phyloP scores from a whole-genome alignment of 2,113 vertebrate genomes.

The Stictonetta naevosa region DNA sequence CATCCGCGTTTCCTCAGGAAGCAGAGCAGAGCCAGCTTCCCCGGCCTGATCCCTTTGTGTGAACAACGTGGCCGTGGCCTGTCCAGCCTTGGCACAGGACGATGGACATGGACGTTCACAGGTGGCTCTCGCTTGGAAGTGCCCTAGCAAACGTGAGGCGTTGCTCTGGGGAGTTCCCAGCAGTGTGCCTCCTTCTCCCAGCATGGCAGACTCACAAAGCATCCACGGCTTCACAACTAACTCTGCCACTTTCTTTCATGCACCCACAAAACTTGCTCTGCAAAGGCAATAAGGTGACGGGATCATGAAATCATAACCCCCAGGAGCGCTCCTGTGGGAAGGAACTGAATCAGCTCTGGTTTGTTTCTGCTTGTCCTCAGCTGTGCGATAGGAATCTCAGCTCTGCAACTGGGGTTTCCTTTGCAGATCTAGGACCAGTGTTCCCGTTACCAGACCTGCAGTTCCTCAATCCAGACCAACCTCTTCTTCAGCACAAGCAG shows the following conservation, averaged over 20 bases:
- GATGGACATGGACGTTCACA: neutral
- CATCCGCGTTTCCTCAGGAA: neutral
- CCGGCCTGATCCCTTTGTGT: neutral
- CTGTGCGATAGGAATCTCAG: neutral
- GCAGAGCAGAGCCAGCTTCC: neutral
- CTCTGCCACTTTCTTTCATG: neutral
- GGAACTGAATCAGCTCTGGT: neutral
- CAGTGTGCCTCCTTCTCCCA: neutral
- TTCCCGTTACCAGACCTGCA: neutral
- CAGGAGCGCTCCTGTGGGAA: neutral
- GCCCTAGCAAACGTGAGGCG: neutral
- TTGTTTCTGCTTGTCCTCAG: neutral
- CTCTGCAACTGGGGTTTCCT: neutral
- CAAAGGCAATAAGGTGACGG: neutral
- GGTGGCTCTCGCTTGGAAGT: neutral
- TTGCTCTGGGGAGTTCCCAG: neutral
- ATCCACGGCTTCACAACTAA: neutral
- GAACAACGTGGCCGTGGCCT: neutral
- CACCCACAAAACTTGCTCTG: neutral
- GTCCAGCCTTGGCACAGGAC: neutral
- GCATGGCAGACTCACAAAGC: neutral
- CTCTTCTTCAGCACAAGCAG: neutral
- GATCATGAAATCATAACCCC: constrained; percentile 1
- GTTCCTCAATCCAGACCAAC: neutral
- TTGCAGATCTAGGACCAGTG: neutral